Conservation (phyloP, 1,140 invertebrate species). For the Caenorhabditis inopinata region DNA sequence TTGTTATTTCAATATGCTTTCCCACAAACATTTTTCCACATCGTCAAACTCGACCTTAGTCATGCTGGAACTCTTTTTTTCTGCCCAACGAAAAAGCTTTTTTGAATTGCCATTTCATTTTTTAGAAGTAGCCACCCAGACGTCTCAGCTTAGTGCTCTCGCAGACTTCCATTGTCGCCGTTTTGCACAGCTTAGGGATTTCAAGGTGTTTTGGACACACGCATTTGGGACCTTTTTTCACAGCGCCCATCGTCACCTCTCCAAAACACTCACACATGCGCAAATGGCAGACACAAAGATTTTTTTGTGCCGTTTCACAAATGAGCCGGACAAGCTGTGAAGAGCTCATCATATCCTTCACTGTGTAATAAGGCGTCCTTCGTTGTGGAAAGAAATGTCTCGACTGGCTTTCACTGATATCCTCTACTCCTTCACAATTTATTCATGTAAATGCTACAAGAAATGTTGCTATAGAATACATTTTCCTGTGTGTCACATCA, state of each 20-base stretch:
- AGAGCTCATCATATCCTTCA: slow-evolving; percentile 32
- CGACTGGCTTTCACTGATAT: slow-evolving; percentile 14
- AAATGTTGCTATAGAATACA: background rate
- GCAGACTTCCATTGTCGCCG: background rate
- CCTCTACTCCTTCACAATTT: slow-evolving; percentile 19
- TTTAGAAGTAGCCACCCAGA: too few relatives aligned
- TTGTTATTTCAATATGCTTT: too few relatives aligned
- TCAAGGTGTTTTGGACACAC: slow-evolving; percentile 20
- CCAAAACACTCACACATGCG: background rate
- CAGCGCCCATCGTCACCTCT: background rate
- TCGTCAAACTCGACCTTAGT: background rate
- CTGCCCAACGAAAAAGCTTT: too few relatives aligned
- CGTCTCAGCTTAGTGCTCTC: background rate
- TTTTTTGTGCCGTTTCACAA: slow-evolving; percentile 31
- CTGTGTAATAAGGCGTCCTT: slow-evolving; percentile 28
- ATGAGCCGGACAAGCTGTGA: slow-evolving; percentile 11
- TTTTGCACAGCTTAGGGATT: background rate
- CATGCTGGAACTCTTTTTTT: too few relatives aligned
- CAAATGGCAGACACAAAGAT: slow-evolving; percentile 8
- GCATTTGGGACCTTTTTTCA: slow-evolving; percentile 18
- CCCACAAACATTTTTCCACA: too few relatives aligned
- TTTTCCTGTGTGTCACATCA: background rate
- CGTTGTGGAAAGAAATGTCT: background rate
- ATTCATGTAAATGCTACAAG: slow-evolving; percentile 27
- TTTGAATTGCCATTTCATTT: too few relatives aligned